Percentiles rank a stretch among this genome's conserved stretches.
phyloP scores from a whole-genome alignment of 2,797 vertebrate species.

The Lutjanus argentimaculatus region DNA sequence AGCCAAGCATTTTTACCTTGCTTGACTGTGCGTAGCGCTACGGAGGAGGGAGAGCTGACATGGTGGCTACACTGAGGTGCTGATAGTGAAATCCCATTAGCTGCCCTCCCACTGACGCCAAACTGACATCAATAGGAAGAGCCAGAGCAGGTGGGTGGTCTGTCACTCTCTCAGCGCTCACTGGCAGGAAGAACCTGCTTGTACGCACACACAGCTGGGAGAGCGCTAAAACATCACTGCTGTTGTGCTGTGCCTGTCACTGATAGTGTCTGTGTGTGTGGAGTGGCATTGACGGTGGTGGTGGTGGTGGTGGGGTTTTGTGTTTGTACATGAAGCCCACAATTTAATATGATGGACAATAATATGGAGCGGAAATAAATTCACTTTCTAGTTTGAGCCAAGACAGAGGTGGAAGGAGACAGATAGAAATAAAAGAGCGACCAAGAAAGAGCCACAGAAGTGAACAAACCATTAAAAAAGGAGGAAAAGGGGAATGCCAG shows the following conservation, averaged over 20 bases:
- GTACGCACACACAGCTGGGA: conserved; percentile 30
- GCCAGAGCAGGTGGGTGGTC: conserved; percentile 83
- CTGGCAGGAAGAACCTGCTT: conserved; percentile 72
- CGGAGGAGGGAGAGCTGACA: conserved; percentile 80
- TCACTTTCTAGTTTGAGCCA: conserved; percentile 58
- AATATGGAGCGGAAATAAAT: conserved; percentile 61
- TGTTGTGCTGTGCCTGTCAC: conserved; percentile 66
- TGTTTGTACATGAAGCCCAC: conserved; percentile 50
- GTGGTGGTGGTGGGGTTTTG: conserved; percentile 26
- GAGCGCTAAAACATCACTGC: conserved; percentile 46
- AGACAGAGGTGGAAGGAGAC: conserved; percentile 68
- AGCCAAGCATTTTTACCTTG: conserved; percentile 65
- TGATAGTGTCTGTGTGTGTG: conserved; percentile 54
- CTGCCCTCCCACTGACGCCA: conserved; percentile 79
- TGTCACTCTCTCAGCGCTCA: conserved; percentile 73
- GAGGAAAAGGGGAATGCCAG: conserved; percentile 81
- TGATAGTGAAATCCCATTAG: conserved; percentile 86
- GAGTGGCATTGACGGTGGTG: conserved; percentile 39
- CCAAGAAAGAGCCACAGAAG: conserved; percentile 54
- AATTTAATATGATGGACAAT: conserved; percentile 67
- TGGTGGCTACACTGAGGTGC: conserved; percentile 76
- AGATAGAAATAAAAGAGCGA: conserved; percentile 59
- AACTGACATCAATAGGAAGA: conserved; percentile 76
- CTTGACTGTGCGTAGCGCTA: conserved; percentile 61
- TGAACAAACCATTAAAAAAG: conserved; percentile 72